Conservation (phyloP, 1,140 invertebrate genomes). For the Dolichoris vasculosae region DNA sequence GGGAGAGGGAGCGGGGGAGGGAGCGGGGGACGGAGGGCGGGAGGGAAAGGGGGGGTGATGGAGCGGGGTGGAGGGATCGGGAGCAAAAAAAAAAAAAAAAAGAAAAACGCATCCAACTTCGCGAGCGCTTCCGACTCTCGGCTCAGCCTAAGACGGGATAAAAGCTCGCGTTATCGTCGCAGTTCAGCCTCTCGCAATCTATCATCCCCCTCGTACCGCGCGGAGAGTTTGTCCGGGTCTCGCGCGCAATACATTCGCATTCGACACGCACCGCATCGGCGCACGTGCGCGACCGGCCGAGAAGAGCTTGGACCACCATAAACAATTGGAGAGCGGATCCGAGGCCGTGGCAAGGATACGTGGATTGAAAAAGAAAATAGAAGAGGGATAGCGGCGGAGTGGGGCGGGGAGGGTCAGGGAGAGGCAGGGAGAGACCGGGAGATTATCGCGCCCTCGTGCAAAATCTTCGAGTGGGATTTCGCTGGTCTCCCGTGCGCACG, state of each 20-base stretch:
- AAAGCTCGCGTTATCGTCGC: neutral
- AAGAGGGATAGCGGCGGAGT: neutral
- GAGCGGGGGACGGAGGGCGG: too few species aligned
- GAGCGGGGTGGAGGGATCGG: too few species aligned
- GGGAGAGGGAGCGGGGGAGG: too few species aligned
- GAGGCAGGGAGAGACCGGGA: neutral
- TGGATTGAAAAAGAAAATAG: neutral
- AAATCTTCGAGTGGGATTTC: neutral
- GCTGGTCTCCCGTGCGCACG: neutral
- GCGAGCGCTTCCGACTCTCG: too few species aligned
- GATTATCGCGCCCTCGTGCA: slow-evolving; percentile 33
- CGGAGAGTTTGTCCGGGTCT: neutral
- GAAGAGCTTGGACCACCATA: neutral
- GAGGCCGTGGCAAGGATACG: neutral
- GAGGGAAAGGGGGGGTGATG: too few species aligned
- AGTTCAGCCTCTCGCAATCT: neutral
- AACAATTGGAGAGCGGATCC: slow-evolving; percentile 18
- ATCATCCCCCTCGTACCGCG: slow-evolving; percentile 26
- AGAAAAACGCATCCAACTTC: too few species aligned
- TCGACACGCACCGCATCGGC: neutral
- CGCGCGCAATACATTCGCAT: slow-evolving; percentile 1
- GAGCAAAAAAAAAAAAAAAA: too few species aligned
- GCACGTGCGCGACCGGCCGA: slow-evolving; percentile 26
- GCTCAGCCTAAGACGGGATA: neutral
- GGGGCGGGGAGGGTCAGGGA: neutral